phyloP scores from a whole-genome alignment of 2,113 vertebrate species.

The Neomonachus schauinslandi region DNA sequence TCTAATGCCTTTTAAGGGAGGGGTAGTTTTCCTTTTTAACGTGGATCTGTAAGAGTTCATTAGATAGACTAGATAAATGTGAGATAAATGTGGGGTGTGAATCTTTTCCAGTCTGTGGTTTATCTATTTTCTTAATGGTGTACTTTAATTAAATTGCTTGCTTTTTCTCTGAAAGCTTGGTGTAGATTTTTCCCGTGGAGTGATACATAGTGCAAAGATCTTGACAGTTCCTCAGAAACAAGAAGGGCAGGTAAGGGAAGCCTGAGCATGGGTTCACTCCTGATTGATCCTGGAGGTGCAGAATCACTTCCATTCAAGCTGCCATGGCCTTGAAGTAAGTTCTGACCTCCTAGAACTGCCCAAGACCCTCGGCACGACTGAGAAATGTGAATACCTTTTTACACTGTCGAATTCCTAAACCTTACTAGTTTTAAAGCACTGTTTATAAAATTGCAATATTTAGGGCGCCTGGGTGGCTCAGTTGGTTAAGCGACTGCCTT shows the following conservation, averaged over 20 bases:
- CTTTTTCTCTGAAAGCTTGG: not conserved
- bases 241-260: not conserved
- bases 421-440: not conserved
- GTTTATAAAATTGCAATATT: not conserved
- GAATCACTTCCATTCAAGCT: not conserved
- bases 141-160: slow-evolving; percentile 11
- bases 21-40: not conserved
- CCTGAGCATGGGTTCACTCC: not conserved
- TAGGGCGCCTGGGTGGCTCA: no score
- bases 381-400: not conserved
- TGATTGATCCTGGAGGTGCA: not conserved
- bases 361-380: not conserved
- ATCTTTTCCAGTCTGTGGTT: not conserved
- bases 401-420: not conserved
- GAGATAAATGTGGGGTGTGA: not conserved
- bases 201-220: not conserved
- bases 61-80: not conserved
- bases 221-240: not conserved
- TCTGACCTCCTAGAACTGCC: not conserved
- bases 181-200: slow-evolving; percentile 18
- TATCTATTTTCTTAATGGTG: not conserved
- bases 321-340: not conserved
- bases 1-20: not conserved
- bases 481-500: no score
- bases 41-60: not conserved